Conservation (phyloP, 1,140 invertebrate species). For the Ceratitis capitata region DNA sequence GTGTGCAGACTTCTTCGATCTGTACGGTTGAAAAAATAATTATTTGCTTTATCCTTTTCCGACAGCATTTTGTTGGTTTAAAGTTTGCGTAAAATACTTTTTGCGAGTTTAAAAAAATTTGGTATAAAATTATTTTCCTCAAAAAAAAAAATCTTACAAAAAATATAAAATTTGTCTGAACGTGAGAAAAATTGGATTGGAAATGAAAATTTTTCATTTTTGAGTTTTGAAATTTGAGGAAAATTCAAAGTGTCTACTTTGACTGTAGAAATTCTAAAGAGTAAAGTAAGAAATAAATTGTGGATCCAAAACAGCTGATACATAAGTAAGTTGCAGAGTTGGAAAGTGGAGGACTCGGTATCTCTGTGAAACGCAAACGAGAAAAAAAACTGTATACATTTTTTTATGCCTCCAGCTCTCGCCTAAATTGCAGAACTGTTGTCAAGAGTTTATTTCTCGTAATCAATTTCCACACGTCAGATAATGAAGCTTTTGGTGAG, state of each 20-base stretch:
- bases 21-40: constrained; percentile 50
- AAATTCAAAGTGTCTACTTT: neutral
- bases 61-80: neutral
- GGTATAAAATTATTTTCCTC: neutral
- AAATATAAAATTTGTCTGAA: neutral
- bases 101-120: neutral
- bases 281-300: neutral
- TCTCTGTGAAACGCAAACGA: too few relatives aligned
- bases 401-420: too few relatives aligned
- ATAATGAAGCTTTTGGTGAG: too few relatives aligned
- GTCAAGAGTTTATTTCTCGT: too few relatives aligned
- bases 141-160: neutral
- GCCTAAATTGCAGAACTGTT: too few relatives aligned
- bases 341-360: too few relatives aligned
- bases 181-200: neutral
- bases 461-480: too few relatives aligned
- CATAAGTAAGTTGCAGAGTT: too few relatives aligned
- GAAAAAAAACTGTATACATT: too few relatives aligned
- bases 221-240: neutral
- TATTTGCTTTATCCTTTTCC: neutral
- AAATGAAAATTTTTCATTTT: neutral
- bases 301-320: too few relatives aligned
- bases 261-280: neutral
- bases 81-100: neutral
- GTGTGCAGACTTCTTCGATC: constrained; percentile 56